Evolutionary conservation across 2,888 invertebrate species (phyloP).

Genomic region (Teleiodes luculella): DNA sequence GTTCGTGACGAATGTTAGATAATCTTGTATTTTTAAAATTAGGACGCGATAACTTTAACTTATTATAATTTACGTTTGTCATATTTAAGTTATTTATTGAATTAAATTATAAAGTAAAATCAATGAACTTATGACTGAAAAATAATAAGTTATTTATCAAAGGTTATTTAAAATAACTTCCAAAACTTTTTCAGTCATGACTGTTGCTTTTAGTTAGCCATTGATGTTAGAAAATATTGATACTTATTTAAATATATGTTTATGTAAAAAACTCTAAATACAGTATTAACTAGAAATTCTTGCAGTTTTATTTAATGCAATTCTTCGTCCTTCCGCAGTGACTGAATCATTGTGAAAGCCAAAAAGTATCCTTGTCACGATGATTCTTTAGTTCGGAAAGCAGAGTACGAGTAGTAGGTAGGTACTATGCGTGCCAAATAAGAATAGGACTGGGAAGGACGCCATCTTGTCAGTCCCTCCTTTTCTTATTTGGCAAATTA

Average conservation of each 20-base stretch:
- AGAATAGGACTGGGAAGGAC: no score
- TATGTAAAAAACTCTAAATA: background rate
- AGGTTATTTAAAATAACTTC: constrained; percentile 29
- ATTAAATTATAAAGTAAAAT: constrained; percentile 10
- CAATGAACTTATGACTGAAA: constrained; percentile 72
- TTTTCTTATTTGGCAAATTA: no score
- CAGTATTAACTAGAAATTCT: background rate
- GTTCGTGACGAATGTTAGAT: no score
- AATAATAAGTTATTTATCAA: constrained; percentile 55
- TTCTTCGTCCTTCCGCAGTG: no score
- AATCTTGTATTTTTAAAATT: no score
- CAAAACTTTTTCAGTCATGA: constrained; percentile 73
- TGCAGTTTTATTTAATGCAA: background rate
- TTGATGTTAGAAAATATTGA: constrained; percentile 18
- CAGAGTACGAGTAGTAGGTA: no score
- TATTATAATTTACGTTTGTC: constrained; percentile 23
- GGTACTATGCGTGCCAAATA: no score
- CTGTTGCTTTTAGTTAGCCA: constrained; percentile 38
- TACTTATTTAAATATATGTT: background rate
- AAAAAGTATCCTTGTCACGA: no score
- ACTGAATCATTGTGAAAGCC: no score
- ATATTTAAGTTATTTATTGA: constrained; percentile 19
- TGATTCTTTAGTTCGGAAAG: no score
- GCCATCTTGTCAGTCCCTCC: no score
- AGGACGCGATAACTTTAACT: constrained; percentile 10